phyloP scores from a whole-genome alignment of 2,888 invertebrate genomes.

The Limenitis camilla region DNA sequence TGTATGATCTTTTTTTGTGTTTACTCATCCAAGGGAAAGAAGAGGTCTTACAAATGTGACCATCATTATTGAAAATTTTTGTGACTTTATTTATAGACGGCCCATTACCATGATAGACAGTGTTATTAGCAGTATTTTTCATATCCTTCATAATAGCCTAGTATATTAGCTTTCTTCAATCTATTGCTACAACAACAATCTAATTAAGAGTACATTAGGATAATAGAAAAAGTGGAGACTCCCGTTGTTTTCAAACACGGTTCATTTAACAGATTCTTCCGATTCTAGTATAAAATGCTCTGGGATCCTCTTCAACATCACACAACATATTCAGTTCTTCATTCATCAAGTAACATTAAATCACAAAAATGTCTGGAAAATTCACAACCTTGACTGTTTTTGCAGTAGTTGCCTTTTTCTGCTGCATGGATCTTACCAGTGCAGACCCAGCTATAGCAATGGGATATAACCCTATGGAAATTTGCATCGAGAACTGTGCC shows the following conservation, averaged over 20 bases:
- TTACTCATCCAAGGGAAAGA: too few species aligned
- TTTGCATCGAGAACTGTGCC: conserved; percentile 90
- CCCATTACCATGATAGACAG: too few species aligned
- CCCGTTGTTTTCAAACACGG: conserved; percentile 11
- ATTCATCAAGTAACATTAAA: not conserved
- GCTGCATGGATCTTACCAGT: not conserved
- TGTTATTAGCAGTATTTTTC: too few species aligned
- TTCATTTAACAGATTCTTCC: conserved; percentile 12
- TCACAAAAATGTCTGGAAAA: conserved; percentile 7
- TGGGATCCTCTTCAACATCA: not conserved
- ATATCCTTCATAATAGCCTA: too few species aligned
- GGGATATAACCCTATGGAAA: conserved; percentile 75
- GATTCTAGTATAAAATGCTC: conserved; percentile 15
- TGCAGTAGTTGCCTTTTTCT: not conserved
- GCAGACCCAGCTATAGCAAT: conserved; percentile 36
- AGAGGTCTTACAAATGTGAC: too few species aligned
- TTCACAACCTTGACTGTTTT: not conserved
- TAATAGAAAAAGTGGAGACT: conserved; percentile 13
- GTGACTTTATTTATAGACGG: too few species aligned
- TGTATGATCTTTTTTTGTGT: too few species aligned
- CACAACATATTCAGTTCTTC: conserved; percentile 5
- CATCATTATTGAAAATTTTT: too few species aligned
- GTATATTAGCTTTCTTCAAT: too few species aligned
- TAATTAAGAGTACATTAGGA: conserved; percentile 13
- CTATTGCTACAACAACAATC: too few species aligned